Percentiles rank a stretch among this genome's conserved stretches.
These are phyloP conservation scores for Dreissena polymorpha DNA, from an alignment of 1,140 invertebrate genomes.

Conservation along the genomic window DNA sequence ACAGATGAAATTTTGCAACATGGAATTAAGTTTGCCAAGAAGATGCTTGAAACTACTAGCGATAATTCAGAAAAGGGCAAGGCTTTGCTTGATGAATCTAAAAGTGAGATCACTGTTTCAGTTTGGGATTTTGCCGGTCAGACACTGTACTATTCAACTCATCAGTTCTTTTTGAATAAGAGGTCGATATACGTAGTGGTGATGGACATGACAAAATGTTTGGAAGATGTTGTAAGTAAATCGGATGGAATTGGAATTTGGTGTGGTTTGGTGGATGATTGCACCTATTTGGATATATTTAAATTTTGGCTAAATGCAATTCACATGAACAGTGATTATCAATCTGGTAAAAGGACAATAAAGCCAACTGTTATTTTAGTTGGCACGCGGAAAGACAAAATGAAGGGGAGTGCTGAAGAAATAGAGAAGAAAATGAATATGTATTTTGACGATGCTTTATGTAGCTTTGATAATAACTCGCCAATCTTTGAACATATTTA, in stretches of 20 bases:
- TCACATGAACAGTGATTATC: constrained; percentile 28
- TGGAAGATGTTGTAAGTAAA: neutral
- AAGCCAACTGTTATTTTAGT: constrained; percentile 31
- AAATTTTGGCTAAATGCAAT: constrained; percentile 43
- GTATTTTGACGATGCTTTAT: constrained; percentile 41
- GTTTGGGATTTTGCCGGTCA: constrained; percentile 47
- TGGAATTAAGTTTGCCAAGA: neutral
- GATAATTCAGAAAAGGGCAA: neutral
- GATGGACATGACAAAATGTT: constrained; percentile 30
- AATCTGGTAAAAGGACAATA: neutral
- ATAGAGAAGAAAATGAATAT: constrained; percentile 30
- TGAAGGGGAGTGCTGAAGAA: constrained; percentile 19
- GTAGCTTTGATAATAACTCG: neutral
- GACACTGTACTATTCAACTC: constrained; percentile 40
- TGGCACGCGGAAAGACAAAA: constrained; percentile 28
- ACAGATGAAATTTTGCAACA: neutral
- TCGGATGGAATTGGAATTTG: constrained; percentile 1
- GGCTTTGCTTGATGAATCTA: neutral
- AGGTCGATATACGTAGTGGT: constrained; percentile 41
- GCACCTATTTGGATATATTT: constrained; percentile 34
- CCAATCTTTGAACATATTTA: constrained; percentile 12
- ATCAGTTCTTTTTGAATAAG: constrained; percentile 39
- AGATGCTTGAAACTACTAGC: neutral
- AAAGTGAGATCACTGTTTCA: constrained; percentile 1
- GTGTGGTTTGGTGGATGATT: constrained; percentile 12